Evolutionary conservation across 2,888 invertebrate genomes (phyloP).

Genomic region (Hipparchia semele): DNA sequence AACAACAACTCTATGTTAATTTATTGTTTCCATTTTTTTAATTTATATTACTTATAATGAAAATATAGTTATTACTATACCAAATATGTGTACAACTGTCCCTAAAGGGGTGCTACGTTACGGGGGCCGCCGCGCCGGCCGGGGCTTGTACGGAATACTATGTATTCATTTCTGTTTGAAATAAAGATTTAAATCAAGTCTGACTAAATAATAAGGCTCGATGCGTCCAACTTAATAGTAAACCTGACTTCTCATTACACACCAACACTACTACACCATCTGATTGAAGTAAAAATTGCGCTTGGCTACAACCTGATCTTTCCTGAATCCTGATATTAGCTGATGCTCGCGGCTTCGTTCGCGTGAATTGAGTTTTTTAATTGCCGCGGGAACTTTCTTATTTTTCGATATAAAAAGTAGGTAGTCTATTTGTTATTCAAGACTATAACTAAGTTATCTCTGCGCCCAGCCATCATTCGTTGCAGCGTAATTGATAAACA

Average conservation of each 20-base stretch:
- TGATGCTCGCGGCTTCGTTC: too few species aligned
- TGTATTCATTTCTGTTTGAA: conserved; percentile 72
- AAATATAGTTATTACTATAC: conserved; percentile 80
- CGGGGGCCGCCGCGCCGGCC: conserved; percentile 29
- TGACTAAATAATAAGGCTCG: conserved; percentile 63
- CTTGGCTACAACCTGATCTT: not conserved
- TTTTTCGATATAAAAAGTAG: too few species aligned
- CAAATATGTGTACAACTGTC: conserved; percentile 67
- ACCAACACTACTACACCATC: conserved; percentile 32
- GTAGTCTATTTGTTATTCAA: too few species aligned
- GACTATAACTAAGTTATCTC: too few species aligned
- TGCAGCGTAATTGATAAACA: too few species aligned
- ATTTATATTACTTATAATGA: conserved; percentile 73
- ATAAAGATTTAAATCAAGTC: conserved; percentile 71
- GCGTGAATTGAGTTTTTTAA: too few species aligned
- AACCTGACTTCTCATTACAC: conserved; percentile 67
- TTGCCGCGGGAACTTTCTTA: too few species aligned
- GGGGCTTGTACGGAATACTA: conserved; percentile 62
- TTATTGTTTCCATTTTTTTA: conserved; percentile 81
- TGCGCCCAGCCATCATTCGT: too few species aligned
- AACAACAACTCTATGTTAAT: conserved; percentile 73
- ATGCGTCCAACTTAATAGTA: conserved; percentile 57
- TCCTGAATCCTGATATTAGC: too few species aligned
- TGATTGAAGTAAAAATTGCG: not conserved
- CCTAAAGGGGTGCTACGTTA: conserved; percentile 44